Evolutionary conservation across 2,113 vertebrate species (phyloP), one percentile per base, ranked within the genome.

Genomic region (Callionymus lyra): DNA sequence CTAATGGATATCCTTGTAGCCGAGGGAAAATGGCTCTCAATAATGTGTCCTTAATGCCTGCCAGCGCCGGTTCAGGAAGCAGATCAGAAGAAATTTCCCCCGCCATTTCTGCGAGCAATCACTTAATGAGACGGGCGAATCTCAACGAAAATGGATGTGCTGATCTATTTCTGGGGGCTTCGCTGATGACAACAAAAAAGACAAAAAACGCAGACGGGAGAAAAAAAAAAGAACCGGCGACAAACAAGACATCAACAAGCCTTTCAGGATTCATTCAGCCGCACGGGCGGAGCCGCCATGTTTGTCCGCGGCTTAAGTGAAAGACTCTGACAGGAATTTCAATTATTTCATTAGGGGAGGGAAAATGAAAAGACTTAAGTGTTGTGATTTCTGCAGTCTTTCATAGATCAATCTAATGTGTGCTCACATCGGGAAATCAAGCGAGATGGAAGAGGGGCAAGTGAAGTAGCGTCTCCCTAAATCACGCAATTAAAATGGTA

Each of bases 301-400:
- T 90, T 88, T 89, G 87, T 87, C 85, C 82, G 68, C 68, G 79
- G 68, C 85, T 85, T 92, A 93, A 94, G 91, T 92, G 90, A 91
- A n/a, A 92, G 89, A 88, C 87, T 85, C 91, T 97, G 95, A 97
- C 93, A 94, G 85, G 95, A 98, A 98, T 98, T 96, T 97, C 92
- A 97, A 98, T 98, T 98, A 98, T 97, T 97, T 95, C 86, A 98
- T 98, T 93, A 97, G 76, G 84, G n/a, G 85, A 82, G 84, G 81
- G 77, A 78, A 97, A 98, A 97, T 98, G 94, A 96, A 97, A 97
- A 93, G 89, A 91, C 90, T 91, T 95, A 97, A 97, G 93, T 97
- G 93, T 94, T 91, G 91, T 90, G 90, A 96, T 93, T 93, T 88
- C 85, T 88, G 89, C 85, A 84, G 88, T 88, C 88, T 89, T 90